Conservation (phyloP, 2,888 invertebrate species). For the Tortricodes alternella region DNA sequence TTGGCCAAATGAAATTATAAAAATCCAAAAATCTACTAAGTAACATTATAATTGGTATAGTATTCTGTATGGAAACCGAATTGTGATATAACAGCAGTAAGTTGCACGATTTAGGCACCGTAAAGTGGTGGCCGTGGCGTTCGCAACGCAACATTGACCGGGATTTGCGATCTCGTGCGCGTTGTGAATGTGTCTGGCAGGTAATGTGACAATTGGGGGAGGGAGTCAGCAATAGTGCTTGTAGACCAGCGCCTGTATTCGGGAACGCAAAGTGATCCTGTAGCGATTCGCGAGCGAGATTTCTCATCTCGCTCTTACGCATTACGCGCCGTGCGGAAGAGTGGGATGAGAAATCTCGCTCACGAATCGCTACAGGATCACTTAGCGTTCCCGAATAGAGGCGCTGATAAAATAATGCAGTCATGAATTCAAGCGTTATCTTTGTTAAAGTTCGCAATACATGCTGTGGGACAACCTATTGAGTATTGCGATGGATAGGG, state of each 20-base stretch:
- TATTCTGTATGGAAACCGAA: background rate
- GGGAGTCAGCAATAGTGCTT: background rate
- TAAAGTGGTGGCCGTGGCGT: slow-evolving; percentile 37
- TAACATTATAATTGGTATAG: background rate
- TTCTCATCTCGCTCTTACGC: too few relatives aligned
- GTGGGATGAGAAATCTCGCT: too few relatives aligned
- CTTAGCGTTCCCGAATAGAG: too few relatives aligned
- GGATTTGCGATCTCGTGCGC: slow-evolving; percentile 52
- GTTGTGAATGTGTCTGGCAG: slow-evolving; percentile 17
- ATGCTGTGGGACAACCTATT: too few relatives aligned
- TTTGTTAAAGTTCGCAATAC: too few relatives aligned
- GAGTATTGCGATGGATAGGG: too few relatives aligned
- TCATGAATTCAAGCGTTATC: too few relatives aligned
- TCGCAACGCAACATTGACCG: slow-evolving; percentile 58
- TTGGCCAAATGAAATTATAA: background rate
- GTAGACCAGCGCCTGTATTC: background rate
- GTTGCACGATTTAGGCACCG: slow-evolving; percentile 30
- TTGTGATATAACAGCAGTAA: slow-evolving; percentile 2
- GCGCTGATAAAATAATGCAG: too few relatives aligned
- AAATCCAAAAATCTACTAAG: background rate
- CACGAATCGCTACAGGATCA: too few relatives aligned
- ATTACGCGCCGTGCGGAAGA: too few relatives aligned
- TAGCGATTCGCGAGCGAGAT: too few relatives aligned
- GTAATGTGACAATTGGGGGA: background rate
- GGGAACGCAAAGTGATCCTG: too few relatives aligned